A percentile compares a stretch with the other conserved stretches of the same genome.
These are phyloP conservation scores for Zonitis immaculata DNA, from an alignment of 2,888 invertebrate genomes.

Conservation along the genomic window DNA sequence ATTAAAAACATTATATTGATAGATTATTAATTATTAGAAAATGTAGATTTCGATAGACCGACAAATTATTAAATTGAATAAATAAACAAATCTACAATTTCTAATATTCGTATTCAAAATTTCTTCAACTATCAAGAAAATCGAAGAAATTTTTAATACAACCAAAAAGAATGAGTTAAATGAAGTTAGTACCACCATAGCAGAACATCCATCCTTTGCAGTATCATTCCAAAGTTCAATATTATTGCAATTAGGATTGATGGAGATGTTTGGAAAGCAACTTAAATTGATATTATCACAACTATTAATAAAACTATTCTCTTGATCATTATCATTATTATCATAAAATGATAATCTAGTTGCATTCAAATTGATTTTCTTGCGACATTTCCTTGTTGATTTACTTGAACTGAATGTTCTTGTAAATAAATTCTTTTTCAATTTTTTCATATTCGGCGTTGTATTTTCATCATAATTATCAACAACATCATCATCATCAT, in stretches of 20 bases:
- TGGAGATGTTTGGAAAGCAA: slow-evolving; percentile 45
- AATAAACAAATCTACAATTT: slow-evolving; percentile 13
- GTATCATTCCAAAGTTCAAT: slow-evolving; percentile 31
- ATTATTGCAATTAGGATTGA: slow-evolving; percentile 29
- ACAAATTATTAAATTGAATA: no score
- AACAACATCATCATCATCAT: slow-evolving; percentile 8
- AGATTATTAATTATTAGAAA: no score
- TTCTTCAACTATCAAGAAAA: not conserved
- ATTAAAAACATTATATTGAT: no score
- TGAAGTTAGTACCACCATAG: slow-evolving; percentile 49
- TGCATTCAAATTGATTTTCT: slow-evolving; percentile 34
- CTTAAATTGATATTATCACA: slow-evolving; percentile 32
- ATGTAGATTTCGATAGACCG: slow-evolving; percentile 5
- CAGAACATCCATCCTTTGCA: slow-evolving; percentile 36
- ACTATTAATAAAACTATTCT: not conserved
- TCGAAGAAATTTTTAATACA: slow-evolving; percentile 9
- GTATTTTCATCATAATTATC: not conserved
- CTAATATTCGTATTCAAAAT: slow-evolving; percentile 7
- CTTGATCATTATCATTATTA: slow-evolving; percentile 26
- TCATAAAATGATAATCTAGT: slow-evolving; percentile 38
- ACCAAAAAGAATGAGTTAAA: slow-evolving; percentile 27
- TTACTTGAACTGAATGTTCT: slow-evolving; percentile 45
- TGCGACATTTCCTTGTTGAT: slow-evolving; percentile 32
- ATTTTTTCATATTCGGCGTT: slow-evolving; percentile 31
- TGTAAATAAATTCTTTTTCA: slow-evolving; percentile 42